Base-by-base conservation (phyloP, 2,888 invertebrate genomes). In the Eubasilissa splendida region DNA sequence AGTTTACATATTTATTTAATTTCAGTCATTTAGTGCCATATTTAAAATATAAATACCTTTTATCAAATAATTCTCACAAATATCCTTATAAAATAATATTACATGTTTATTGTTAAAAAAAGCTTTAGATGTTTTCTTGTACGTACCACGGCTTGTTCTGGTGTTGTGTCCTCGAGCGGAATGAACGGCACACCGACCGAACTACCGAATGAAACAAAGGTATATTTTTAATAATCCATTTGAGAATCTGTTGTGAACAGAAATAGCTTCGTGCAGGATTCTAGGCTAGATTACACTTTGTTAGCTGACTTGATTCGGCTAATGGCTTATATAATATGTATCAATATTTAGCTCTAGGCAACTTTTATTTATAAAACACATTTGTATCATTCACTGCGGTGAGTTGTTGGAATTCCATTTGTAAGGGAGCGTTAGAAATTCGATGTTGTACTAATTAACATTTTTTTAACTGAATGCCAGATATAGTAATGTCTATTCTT, bases 21-120 rank as follows among this genome's bases (percentile, higher is more conserved):
- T 71, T 54, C 56, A 73, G 71, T 73, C 71, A 73, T 73, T 56
- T 73, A 73, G 71, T 73, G 71, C 71, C 71, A 73, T 73, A 73
- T 73, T 56, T 73, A 22, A 50, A 56, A 73, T 73, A 73, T 73
- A 22, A 50, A 56, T 54, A 56, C 71, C 22, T 73, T 56, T 56
- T 73, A 54, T 73, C 54, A 56, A 54, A 56, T 56, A 33, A 73
- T 73, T 73, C 56, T 56, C 56, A 33, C 56, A 73, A 73, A 54
- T 73, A n/a, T 56, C 71, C 71, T 73, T 58, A 58, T 73, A 11
- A 56, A 73, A 56, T 56, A 56, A 56, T 22, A 73, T 73, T 56
- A 73, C 58, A 56, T 73, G 58, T 73, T 73, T 54, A 73, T 73
- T 73, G 71, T 73, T 73, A 73, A 73, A 22, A 22, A 56, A 73